These are phyloP conservation scores for Oreochromis tanganicae DNA, from an alignment of 2,113 vertebrate genomes.

Conservation along the genomic window DNA sequence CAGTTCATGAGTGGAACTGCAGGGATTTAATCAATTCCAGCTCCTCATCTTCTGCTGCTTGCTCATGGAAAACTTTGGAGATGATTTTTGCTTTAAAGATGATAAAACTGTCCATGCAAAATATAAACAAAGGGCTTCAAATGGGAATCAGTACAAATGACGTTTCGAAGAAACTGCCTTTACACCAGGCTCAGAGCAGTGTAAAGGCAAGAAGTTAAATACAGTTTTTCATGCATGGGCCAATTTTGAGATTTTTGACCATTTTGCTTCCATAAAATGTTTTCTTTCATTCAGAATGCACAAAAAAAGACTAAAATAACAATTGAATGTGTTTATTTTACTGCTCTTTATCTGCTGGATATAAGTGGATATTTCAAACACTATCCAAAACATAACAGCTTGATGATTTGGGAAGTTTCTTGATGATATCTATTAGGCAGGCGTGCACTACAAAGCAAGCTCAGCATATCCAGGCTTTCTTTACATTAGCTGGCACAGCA, in stretches of 20 bases:
- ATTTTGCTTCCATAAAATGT: not conserved
- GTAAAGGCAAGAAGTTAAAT: not conserved
- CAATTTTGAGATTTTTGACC: not conserved
- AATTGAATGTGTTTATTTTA: not conserved
- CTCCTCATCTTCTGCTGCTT: accelerated
- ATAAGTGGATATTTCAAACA: not conserved
- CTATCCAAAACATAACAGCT: not conserved
- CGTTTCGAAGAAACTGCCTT: not conserved
- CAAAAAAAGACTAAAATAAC: not conserved
- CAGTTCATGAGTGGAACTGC: not conserved
- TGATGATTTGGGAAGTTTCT: not conserved
- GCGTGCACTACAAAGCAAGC: not conserved
- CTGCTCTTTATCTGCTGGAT: not conserved
- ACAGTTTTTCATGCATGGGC: not conserved
- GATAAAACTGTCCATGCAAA: not conserved
- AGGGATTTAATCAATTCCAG: not conserved
- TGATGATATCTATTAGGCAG: not conserved
- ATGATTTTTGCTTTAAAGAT: not conserved
- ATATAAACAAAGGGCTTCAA: not conserved
- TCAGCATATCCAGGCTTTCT: not conserved
- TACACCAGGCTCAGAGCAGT: not conserved
- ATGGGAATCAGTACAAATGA: not conserved
- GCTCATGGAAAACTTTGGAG: not conserved
- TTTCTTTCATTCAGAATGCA: not conserved
- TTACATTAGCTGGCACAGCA: not conserved